These are phyloP conservation scores for Characodon lateralis DNA, from an alignment of 2,797 vertebrate species.

Conservation along the genomic window DNA sequence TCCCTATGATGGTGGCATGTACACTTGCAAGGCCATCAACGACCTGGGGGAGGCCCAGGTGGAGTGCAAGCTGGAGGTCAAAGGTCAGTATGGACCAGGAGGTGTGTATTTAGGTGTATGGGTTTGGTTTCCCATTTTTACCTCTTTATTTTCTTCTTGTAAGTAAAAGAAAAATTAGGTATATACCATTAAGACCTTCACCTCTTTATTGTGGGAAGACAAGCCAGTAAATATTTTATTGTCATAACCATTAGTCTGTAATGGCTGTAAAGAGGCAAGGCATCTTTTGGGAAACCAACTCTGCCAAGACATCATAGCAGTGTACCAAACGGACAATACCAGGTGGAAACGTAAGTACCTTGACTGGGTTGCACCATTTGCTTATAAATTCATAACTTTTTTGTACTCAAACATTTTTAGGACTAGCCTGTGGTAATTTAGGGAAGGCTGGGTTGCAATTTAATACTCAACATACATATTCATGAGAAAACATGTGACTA, in stretches of 20 bases:
- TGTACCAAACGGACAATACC: constrained; percentile 43
- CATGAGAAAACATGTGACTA: background rate
- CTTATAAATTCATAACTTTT: constrained; percentile 35
- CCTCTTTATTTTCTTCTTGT: background rate
- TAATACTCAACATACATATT: background rate
- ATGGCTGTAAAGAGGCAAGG: constrained; percentile 8
- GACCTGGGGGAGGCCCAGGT: constrained; percentile 92
- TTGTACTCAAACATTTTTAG: background rate
- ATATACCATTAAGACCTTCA: background rate
- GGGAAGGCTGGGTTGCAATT: background rate
- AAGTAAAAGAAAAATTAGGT: background rate
- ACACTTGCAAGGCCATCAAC: constrained; percentile 92
- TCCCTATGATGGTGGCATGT: constrained; percentile 92
- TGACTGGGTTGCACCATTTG: constrained; percentile 47
- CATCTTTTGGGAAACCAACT: constrained; percentile 58
- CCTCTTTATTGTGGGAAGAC: background rate
- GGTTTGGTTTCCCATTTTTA: constrained; percentile 53
- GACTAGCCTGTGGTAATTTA: background rate
- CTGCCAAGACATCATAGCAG: constrained; percentile 21
- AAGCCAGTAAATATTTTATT: background rate
- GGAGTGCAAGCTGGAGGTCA: constrained; percentile 97
- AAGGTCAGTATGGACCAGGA: constrained; percentile 85
- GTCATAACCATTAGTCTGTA: background rate
- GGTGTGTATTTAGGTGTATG: constrained; percentile 2
- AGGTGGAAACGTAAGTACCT: constrained; percentile 71